Base-by-base conservation (phyloP, 2,113 vertebrate genomes). In the Gallinago media region DNA sequence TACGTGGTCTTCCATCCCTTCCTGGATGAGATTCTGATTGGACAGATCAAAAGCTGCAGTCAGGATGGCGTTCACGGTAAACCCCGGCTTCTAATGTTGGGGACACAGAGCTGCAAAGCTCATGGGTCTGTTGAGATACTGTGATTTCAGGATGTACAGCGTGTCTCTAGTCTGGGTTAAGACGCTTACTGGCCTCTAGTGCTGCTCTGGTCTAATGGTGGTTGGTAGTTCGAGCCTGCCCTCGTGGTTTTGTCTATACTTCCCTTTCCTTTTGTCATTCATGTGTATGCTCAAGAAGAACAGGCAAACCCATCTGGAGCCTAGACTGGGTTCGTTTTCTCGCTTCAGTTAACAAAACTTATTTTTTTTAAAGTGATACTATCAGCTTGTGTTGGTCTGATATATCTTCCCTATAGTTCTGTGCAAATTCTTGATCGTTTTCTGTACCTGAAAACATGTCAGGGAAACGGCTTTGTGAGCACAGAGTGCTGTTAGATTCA, bases 1-100 rank as follows among this genome's bases (percentile, higher is more conserved):
- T 99, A 99, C 0, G 99, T 99, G 68, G 99, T 99, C 58, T 99
- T 99, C 96, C 99, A 99, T 79, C 99, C 99, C 0, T 99, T 99
- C 96, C 98, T 99, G 95, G 99, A 99, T 3, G 99, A 99, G 98
- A 99, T 99, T 68, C 97, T 99, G 73, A 96, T 99, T 1, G 99
- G 99, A 32, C 99, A 99, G 95, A 99, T 99, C 83, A 99, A 99
- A 96, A 99, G 99, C 97, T 99, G 99, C 98, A 99, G 99, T 86
- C 99, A 99, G 32, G 99, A 99, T 76, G 99, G 99, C 11, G 99
- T 99, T 65, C 98, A 99, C 0, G 99, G 99, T 99, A 96, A 99
- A 92, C 3, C 3, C 0, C 5, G 17, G 8, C 47, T 77, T 77
- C 62, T 15, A 2, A 3, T 0, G 0, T 10, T 15, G 5, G 70